phyloP scores from a whole-genome alignment of 2,797 vertebrate species.

The Pseudotriccus pelzelni region DNA sequence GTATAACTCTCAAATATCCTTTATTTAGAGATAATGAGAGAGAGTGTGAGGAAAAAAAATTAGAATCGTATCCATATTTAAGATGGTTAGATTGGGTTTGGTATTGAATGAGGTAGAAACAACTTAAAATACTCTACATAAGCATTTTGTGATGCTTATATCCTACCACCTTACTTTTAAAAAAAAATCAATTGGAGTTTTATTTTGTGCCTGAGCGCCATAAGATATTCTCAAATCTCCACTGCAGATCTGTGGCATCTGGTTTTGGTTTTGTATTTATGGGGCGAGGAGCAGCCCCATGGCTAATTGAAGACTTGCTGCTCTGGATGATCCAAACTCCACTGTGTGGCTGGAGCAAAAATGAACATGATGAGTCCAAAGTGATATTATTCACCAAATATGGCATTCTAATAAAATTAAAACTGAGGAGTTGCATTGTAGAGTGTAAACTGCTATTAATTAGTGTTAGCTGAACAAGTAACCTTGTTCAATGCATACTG shows the following conservation, averaged over 20 bases:
- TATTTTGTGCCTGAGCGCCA: constrained; percentile 19
- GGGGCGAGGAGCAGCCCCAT: not conserved
- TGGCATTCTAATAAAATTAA: not conserved
- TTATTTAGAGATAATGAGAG: not conserved
- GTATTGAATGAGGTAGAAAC: not conserved
- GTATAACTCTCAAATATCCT: not conserved
- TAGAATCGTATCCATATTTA: not conserved
- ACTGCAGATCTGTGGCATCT: constrained; percentile 11
- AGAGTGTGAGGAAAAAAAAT: not conserved
- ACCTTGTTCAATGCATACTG: not conserved
- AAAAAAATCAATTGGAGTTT: not conserved
- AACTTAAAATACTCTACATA: not conserved
- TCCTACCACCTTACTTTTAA: not conserved
- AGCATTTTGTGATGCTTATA: not conserved
- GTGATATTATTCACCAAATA: not conserved
- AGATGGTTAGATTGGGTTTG: not conserved
- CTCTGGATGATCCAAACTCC: not conserved
- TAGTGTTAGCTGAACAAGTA: not conserved
- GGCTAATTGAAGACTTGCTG: not conserved
- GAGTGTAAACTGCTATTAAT: not conserved
- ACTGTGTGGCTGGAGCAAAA: not conserved
- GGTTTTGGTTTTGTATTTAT: constrained; percentile 12
- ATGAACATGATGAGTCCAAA: not conserved
- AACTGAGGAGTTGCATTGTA: not conserved
- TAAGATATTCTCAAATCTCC: not conserved